Percentiles rank a stretch among this genome's conserved stretches.
Conservation (phyloP, 2,797 vertebrate genomes). For the Sebastes vulpes region DNA sequence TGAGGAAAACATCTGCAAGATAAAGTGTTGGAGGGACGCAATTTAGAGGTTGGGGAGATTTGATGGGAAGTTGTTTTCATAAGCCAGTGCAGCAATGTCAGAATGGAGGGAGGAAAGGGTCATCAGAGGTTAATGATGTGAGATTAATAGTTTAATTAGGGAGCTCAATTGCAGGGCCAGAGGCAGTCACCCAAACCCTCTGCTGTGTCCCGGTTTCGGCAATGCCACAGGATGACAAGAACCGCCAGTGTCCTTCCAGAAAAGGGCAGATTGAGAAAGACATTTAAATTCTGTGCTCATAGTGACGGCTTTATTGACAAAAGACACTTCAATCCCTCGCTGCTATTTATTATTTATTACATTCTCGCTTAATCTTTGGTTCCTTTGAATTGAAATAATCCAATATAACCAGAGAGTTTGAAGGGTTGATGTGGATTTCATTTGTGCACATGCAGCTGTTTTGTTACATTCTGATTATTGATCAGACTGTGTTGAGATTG, state of each 20-base stretch:
- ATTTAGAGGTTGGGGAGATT: constrained; percentile 38
- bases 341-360: neutral
- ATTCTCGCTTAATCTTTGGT: neutral
- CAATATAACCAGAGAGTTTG: neutral
- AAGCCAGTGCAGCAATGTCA: constrained; percentile 63
- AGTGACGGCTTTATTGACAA: constrained; percentile 24
- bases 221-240: constrained; percentile 54
- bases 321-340: neutral
- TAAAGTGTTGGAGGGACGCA: constrained; percentile 8
- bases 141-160: constrained; percentile 88
- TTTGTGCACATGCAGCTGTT: constrained; percentile 3
- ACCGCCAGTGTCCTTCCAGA: constrained; percentile 67
- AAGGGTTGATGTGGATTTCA: neutral
- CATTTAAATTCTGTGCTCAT: constrained; percentile 27
- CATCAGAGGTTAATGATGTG: constrained; percentile 81
- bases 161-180: constrained; percentile 65
- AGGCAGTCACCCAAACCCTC: constrained; percentile 74
- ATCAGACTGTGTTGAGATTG: neutral
- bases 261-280: constrained; percentile 56
- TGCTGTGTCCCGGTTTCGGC: constrained; percentile 61
- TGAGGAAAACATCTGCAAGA: constrained; percentile 18
- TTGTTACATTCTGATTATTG: neutral
- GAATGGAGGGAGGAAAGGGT: constrained; percentile 65
- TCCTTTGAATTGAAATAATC: neutral
- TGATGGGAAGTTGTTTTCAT: constrained; percentile 57